A percentile compares a stretch with the other conserved stretches of the same genome.
Conservation (phyloP, 2,888 invertebrate species). For the Tetropium fuscum region DNA sequence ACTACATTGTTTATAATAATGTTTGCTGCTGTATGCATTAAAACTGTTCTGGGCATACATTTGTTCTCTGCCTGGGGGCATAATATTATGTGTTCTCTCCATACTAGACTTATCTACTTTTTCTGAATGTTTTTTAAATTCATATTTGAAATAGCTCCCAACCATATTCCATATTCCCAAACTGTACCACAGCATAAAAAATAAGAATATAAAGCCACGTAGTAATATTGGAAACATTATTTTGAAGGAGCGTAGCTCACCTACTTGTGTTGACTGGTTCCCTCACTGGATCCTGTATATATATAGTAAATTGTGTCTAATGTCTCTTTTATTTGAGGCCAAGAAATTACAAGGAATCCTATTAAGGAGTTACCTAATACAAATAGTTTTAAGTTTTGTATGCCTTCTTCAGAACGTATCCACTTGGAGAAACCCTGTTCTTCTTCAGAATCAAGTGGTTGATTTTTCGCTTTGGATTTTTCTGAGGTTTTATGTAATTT, state of each 20-base stretch:
- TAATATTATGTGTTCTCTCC: constrained; percentile 38
- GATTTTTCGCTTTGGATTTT: neutral
- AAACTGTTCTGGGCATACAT: neutral
- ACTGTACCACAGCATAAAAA: constrained; percentile 80
- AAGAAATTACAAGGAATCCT: constrained; percentile 78
- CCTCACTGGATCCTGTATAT: constrained; percentile 46
- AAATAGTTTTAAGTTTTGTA: constrained; percentile 83
- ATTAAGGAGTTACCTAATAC: constrained; percentile 82
- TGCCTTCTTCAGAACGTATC: constrained; percentile 71
- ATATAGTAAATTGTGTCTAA: constrained; percentile 67
- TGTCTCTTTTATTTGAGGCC: too few relatives aligned
- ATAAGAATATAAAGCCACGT: constrained; percentile 74
- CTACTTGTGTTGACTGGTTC: constrained; percentile 22
- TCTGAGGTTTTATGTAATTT: neutral
- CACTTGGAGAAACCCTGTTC: constrained; percentile 60
- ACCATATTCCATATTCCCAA: constrained; percentile 78
- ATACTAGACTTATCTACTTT: constrained; percentile 61
- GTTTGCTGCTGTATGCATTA: too few relatives aligned
- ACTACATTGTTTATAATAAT: too few relatives aligned
- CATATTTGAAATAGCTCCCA: constrained; percentile 79
- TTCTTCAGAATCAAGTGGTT: constrained; percentile 51
- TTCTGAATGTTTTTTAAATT: constrained; percentile 74
- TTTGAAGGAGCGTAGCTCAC: constrained; percentile 38
- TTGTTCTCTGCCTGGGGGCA: neutral
- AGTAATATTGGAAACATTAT: constrained; percentile 75